These are phyloP conservation scores for Phyllostomus discolor DNA, from an alignment of 2,113 vertebrate genomes.

Conservation along the genomic window DNA sequence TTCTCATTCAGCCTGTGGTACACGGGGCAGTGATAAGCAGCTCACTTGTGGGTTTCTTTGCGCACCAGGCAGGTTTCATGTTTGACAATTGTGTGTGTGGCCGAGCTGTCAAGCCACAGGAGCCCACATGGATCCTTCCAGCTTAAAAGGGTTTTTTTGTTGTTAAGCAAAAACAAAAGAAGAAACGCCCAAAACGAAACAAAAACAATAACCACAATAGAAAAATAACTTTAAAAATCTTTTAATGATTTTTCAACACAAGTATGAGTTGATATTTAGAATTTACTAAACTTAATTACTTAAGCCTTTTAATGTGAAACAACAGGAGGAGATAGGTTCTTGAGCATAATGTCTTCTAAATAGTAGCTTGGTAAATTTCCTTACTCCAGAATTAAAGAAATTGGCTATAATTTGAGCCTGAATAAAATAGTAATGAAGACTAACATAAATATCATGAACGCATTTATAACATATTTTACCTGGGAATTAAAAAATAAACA, in stretches of 20 bases:
- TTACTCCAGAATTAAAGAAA: not conserved
- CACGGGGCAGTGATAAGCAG: not conserved
- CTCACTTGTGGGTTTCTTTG: not conserved
- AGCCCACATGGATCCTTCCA: not conserved
- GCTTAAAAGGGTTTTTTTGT: not conserved
- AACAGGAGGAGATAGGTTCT: not conserved
- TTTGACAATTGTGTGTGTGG: not conserved
- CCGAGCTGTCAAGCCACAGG: not conserved
- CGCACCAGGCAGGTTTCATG: not conserved
- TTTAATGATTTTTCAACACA: not conserved
- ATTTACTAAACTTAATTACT: not conserved
- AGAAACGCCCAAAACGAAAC: not conserved
- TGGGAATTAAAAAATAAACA: not conserved
- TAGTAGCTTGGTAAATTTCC: constrained; percentile 5
- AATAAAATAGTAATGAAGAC: not conserved
- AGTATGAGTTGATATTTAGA: not conserved
- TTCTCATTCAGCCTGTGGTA: not conserved
- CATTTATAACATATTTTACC: not conserved
- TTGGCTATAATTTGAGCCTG: not conserved
- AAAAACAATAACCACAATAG: not conserved
- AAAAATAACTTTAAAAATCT: not conserved
- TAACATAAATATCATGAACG: not conserved
- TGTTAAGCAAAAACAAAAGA: not conserved
- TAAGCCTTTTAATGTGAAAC: not conserved
- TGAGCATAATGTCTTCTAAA: not conserved